These are phyloP conservation scores for Neria commutata DNA, from an alignment of 2,888 invertebrate genomes.

Conservation along the genomic window DNA sequence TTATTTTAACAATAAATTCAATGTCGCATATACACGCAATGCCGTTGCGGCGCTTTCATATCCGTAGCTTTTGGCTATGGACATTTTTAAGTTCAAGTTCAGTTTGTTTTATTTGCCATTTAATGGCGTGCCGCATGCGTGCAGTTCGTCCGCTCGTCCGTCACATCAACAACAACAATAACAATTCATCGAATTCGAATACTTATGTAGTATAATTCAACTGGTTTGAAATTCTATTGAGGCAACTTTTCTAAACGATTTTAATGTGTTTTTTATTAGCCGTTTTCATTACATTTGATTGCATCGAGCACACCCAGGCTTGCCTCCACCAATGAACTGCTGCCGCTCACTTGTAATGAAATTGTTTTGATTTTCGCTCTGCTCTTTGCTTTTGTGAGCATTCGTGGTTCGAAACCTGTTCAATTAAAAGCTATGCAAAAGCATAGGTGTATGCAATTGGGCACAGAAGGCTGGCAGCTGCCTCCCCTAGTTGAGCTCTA, in stretches of 20 bases:
- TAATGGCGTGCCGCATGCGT: neutral
- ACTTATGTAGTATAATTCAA: constrained; percentile 57
- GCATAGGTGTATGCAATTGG: too few relatives aligned
- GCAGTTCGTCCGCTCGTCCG: neutral
- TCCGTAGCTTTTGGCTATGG: too few relatives aligned
- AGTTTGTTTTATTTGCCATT: neutral
- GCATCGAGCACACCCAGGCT: neutral
- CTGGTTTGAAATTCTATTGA: constrained; percentile 43
- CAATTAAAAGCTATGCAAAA: too few relatives aligned
- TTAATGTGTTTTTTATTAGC: constrained; percentile 47
- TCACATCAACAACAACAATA: too few relatives aligned
- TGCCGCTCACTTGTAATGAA: neutral
- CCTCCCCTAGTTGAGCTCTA: too few relatives aligned
- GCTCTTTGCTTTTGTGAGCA: neutral
- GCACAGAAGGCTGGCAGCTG: too few relatives aligned
- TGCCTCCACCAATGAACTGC: neutral
- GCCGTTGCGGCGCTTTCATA: too few relatives aligned
- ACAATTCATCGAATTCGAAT: too few relatives aligned
- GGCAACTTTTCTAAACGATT: constrained; percentile 33
- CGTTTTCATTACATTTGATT: constrained; percentile 36
- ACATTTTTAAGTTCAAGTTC: constrained; percentile 16
- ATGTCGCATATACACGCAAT: too few relatives aligned
- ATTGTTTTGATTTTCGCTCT: neutral
- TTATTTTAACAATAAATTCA: too few relatives aligned
- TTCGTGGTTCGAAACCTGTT: neutral